Evolutionary conservation across 1,140 invertebrate species (phyloP), one percentile per base, ranked within the genome.

Genomic region (Triops cancriformis): DNA sequence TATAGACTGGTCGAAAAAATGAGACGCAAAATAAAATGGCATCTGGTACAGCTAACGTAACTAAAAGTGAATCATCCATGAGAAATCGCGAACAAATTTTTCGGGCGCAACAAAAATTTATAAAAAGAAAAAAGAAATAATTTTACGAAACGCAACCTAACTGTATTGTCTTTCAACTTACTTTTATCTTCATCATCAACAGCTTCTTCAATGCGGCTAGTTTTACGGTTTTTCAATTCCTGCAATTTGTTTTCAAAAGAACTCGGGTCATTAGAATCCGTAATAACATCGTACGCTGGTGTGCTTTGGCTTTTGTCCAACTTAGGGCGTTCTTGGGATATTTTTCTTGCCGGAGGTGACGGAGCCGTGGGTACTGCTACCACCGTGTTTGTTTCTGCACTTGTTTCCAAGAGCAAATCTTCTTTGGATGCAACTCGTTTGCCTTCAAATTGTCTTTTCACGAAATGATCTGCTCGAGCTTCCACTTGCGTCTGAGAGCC

Each of bases 281-380:
- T 72, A 12, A 7, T 37, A 7, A 64, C 51, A 83, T 93, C 91
- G 83, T 92, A 92, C 0, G 90, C 90, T 0, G 91, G 91, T 5
- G 91, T 92, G 79, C 91, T 93, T 82, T 91, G 88, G 81, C 90
- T 91, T 84, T 93, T 92, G 84, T 93, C 91, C 64, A 93, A 73
- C 14, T 80, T 79, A 0, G 81, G 81, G 45, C 81, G 73, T 23
- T 82, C 81, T 72, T 82, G 80, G n/a, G 80, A 82, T 9, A 82
- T 77, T 43, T 79, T 77, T 26, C 77, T 14, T 1, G 73, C 43
- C 4, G 77, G 77, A 10, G 77, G 72, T 27, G 42, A 73, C 11
- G 31, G 28, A 41, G 42, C 37, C 12, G 28, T 41, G 14, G 18
- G 1, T n/a, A 11, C 23, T 27, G 11, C 18, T 5, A 4, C 26